phyloP scores from a whole-genome alignment of 1,140 invertebrate species.

The Rhyzopertha dominica region DNA sequence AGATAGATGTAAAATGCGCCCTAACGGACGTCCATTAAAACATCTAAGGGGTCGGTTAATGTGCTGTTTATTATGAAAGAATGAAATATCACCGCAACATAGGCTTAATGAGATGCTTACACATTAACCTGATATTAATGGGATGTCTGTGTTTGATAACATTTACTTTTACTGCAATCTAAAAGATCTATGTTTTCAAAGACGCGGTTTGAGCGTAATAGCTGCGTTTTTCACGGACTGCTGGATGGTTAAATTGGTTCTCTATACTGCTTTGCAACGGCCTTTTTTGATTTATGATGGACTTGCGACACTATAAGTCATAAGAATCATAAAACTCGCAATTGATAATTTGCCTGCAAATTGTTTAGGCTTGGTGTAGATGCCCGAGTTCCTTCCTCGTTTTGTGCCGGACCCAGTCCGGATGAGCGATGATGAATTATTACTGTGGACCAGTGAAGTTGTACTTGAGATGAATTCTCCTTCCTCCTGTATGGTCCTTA shows the following conservation, averaged over 20 bases:
- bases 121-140: constrained; percentile 9
- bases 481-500: constrained; percentile 18
- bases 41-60: constrained; percentile 22
- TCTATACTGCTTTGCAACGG: constrained; percentile 9
- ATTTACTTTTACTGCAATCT: too few relatives aligned
- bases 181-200: too few relatives aligned
- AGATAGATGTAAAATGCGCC: too few relatives aligned
- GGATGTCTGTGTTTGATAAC: too few relatives aligned
- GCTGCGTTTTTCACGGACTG: constrained; percentile 15
- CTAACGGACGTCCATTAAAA: constrained; percentile 18
- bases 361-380: too few relatives aligned
- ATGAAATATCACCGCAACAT: constrained; percentile 17
- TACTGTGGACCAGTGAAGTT: constrained; percentile 27
- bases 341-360: too few relatives aligned
- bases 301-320: too few relatives aligned
- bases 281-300: too few relatives aligned
- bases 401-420: constrained; percentile 30
- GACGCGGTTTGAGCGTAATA: too few relatives aligned
- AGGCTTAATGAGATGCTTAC: constrained; percentile 9
- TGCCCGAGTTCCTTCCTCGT: constrained; percentile 22
- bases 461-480: too few relatives aligned
- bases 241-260: constrained; percentile 20
- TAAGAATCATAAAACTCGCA: too few relatives aligned
- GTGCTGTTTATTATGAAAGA: constrained; percentile 18
- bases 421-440: constrained; percentile 37